Evolutionary conservation across 2,797 vertebrate species (phyloP).

Genomic region (Cuculus canorus): DNA sequence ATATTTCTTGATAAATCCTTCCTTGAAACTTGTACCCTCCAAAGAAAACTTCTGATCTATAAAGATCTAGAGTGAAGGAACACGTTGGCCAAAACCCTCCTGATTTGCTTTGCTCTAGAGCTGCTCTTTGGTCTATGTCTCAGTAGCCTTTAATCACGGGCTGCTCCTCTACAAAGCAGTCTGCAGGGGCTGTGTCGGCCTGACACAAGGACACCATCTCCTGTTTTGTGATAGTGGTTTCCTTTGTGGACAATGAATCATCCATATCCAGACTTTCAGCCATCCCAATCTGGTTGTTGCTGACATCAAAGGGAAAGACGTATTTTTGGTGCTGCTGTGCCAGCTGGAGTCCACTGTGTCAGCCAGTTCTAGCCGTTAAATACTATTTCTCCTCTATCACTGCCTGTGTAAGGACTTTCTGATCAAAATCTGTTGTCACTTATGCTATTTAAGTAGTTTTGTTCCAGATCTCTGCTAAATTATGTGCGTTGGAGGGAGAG

Average conservation of each 20-base stretch:
- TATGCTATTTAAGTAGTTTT: not conserved
- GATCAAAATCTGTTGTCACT: not conserved
- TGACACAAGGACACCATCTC: not conserved
- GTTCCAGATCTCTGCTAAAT: not conserved
- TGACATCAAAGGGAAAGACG: not conserved
- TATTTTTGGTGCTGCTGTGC: not conserved
- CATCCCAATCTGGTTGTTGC: not conserved
- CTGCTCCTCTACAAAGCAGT: not conserved
- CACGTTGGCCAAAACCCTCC: not conserved
- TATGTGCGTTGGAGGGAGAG: not conserved
- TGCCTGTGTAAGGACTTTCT: not conserved
- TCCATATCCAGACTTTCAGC: not conserved
- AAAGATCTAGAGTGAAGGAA: not conserved
- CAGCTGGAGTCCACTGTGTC: not conserved
- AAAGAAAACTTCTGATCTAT: not conserved
- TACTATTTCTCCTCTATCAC: not conserved
- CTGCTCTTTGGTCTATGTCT: not conserved
- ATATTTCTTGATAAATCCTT: not conserved
- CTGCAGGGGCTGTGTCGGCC: not conserved
- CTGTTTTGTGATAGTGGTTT: not conserved
- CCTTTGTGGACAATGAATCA: accelerated
- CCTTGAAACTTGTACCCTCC: not conserved
- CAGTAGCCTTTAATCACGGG: not conserved
- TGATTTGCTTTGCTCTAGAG: not conserved
- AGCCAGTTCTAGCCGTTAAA: not conserved